Conservation (phyloP, 2,113 vertebrate genomes). For the Hystrix brachyura region DNA sequence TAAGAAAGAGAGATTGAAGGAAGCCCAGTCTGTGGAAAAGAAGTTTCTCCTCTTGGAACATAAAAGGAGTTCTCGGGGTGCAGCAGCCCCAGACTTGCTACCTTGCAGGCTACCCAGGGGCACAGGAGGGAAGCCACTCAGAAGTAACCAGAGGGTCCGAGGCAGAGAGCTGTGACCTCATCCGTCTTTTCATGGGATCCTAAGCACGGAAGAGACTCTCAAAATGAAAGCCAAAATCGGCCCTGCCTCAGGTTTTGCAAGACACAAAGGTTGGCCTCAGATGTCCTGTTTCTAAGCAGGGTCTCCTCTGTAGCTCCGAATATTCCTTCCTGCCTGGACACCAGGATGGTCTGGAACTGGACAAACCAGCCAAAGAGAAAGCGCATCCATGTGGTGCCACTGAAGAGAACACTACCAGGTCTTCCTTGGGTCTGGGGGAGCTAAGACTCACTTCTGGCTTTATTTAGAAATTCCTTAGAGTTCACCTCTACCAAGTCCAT, state of each 20-base stretch:
- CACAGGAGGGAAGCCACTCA: not conserved
- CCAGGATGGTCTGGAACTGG: not conserved
- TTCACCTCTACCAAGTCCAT: not conserved
- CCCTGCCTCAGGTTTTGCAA: not conserved
- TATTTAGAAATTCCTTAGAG: not conserved
- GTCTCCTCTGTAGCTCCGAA: not conserved
- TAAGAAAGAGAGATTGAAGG: not conserved
- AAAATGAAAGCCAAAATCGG: not conserved
- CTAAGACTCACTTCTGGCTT: not conserved
- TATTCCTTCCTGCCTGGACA: not conserved
- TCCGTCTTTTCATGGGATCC: not conserved
- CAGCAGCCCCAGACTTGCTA: not conserved
- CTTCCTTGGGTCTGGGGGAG: fast-evolving
- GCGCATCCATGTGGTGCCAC: not conserved
- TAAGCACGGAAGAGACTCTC: not conserved
- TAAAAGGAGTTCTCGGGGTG: not conserved
- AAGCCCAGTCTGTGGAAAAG: not conserved
- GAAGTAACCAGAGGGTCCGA: not conserved
- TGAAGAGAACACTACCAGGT: not conserved
- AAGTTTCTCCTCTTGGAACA: not conserved
- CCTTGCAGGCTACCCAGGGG: too few species aligned
- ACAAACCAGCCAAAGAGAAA: not conserved
- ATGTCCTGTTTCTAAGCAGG: not conserved
- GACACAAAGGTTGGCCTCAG: not conserved
- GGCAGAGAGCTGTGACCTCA: not conserved